Base-by-base conservation (phyloP, 1,140 invertebrate genomes). In the Drosophila bifasciata region DNA sequence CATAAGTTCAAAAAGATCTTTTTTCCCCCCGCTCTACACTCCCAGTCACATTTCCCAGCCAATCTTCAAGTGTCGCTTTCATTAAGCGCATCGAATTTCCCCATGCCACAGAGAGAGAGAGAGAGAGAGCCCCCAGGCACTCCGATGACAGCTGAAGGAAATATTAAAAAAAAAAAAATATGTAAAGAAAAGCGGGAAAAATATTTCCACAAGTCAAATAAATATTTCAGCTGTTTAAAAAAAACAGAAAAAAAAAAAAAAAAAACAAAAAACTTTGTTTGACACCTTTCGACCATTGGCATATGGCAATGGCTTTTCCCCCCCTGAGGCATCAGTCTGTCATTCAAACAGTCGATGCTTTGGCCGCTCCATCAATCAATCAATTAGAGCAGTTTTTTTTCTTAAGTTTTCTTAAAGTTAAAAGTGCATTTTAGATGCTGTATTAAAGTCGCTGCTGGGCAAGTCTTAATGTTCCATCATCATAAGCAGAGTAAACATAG, bases 401-500 rank as follows among this genome's bases (percentile, higher is more conserved):
- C 41, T 36, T n/a, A 55, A 55, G 45, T 86, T 75, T n/a, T n/a
- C n/a, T n/a, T n/a, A n/a, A n/a, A n/a, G n/a, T n/a, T n/a, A n/a
- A 88, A 88, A 85, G 79, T 79, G 74, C 76, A 76, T 76, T 76
- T 86, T 62, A 45, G 13, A 16, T 43, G 58, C 50, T 43, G 39
- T 50, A 52, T 73, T 74, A 71, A 76, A 79, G 63, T 64, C 19
- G 40, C 56, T 17, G 50, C 41, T 62, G 40, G 43, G 44, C 41
- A 52, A 19, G 25, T 75, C 73, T 64, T 78, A 61, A 75, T 88
- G 81, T 71, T 86, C 81, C 81, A 81, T 88, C 72, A 62, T 86
- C 86, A 88, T 88, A 88, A 85, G 81, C 73, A 63, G 64, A 72
- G 77, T 63, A 86, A 81, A 86, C 81, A 86, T 55, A 72, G 78